Evolutionary conservation across 2,888 invertebrate species (phyloP), one percentile per base, ranked within the genome.

Genomic region (Catocala fraxini): DNA sequence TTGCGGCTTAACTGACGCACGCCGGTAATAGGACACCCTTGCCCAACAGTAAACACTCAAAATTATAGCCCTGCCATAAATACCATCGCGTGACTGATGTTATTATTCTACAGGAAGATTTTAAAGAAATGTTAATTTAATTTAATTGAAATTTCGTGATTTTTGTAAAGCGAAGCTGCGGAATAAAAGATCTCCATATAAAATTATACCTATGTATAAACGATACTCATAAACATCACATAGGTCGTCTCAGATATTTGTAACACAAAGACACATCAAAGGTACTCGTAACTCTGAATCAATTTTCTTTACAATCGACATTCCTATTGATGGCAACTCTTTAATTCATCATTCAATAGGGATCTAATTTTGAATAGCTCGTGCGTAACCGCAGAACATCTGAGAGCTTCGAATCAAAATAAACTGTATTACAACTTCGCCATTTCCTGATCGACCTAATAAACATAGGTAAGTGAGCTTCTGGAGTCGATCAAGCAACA

Each of bases 401-500:
- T 71, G 64, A 71, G 66, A 77, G 73, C 66, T 65, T 70, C 51
- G 57, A 75, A 86, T 86, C 73, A 87, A 89, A 91, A 91, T 90
- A 90, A 89, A 87, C 88, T 66, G 67, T 70, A 72, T 74, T 74
- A 83, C 82, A 83, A 80, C 83, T 79, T 86, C 73, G 87, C 86
- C 79, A 88, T 91, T 89, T 91, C 89, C 89, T 89, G 87, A 88
- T 89, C 81, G 89, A 87, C 86, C 88, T 81, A 87, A 89, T 91
- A 91, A 89, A 89, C 82, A 83, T 79, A 76, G 75, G 73, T 81
- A 82, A 86, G 86, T 84, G 86, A 80, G 79, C 85, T 83, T 84
- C 91, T 92, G 91, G 86, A 85, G 82, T 87, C 83, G 83, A 90
- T 91, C 91, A 89, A 82, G 80, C 80, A 79, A 84, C 81, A 79